phyloP scores from a whole-genome alignment of 2,113 vertebrate species.

The Sphyrna mokarran region DNA sequence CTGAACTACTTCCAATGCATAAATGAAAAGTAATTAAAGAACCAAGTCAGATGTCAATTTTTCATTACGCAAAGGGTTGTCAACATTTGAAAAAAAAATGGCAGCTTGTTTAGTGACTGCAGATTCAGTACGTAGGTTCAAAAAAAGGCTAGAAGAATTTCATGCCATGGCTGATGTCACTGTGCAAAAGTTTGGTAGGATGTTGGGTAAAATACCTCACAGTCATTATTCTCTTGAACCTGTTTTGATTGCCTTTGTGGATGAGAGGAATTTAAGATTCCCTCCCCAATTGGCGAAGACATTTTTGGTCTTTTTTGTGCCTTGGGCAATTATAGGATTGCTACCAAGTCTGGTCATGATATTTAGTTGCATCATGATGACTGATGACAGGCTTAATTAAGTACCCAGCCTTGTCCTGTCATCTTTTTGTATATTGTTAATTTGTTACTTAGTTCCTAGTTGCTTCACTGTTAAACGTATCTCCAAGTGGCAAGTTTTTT shows the following conservation, averaged over 20 bases:
- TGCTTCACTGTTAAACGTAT: background rate
- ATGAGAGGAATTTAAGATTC: background rate
- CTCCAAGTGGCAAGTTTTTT: background rate
- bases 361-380: background rate
- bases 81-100: background rate
- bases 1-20: background rate
- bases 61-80: background rate
- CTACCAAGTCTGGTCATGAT: background rate
- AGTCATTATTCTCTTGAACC: background rate
- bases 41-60: background rate
- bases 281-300: too few species aligned
- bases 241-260: background rate
- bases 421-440: background rate
- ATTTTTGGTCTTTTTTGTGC: background rate
- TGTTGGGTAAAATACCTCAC: background rate
- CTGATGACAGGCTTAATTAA: background rate
- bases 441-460: background rate
- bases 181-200: background rate
- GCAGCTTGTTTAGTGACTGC: background rate
- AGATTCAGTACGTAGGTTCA: background rate
- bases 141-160: background rate
- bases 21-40: background rate
- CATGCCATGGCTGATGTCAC: background rate
- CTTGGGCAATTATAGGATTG: background rate
- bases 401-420: background rate